Evolutionary conservation across 2,888 invertebrate genomes (phyloP).

Genomic region (Cremastobaeus sp.): DNA sequence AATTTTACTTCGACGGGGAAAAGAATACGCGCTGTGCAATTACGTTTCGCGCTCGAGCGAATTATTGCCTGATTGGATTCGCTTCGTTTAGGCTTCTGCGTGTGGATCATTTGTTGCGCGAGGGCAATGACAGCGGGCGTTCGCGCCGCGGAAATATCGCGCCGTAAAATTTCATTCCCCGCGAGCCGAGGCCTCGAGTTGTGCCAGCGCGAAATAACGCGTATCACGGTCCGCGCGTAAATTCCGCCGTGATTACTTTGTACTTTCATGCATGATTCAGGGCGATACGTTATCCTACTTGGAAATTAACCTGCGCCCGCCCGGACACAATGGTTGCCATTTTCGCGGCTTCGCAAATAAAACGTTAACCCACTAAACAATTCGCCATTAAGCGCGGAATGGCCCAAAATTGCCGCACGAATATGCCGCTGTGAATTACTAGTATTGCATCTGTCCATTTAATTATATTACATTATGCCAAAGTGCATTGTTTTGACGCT

Average conservation of each 20-base stretch:
- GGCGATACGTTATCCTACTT: conserved; percentile 37
- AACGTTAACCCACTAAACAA: conserved; percentile 27
- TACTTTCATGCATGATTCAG: conserved; percentile 36
- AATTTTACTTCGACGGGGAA: conserved; percentile 22
- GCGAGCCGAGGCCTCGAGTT: conserved; percentile 17
- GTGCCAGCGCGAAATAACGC: conserved; percentile 13
- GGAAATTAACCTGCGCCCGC: conserved; percentile 35
- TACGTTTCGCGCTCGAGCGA: conserved; percentile 37
- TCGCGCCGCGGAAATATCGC: conserved; percentile 10
- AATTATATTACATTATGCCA: conserved; percentile 43
- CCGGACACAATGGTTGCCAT: conserved; percentile 22
- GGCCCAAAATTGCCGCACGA: conserved; percentile 38
- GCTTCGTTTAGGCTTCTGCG: conserved; percentile 26
- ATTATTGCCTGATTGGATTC: conserved; percentile 40
- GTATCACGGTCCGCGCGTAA: conserved; percentile 23
- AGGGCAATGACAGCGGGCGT: conserved; percentile 1
- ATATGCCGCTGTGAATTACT: conserved; percentile 40
- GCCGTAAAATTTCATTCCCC: conserved; percentile 30
- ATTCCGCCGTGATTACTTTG: conserved; percentile 31
- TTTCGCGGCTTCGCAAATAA: conserved; percentile 35
- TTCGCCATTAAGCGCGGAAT: conserved; percentile 32
- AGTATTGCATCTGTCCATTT: conserved; percentile 37
- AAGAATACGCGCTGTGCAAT: conserved; percentile 39
- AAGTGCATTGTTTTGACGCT: conserved; percentile 30
- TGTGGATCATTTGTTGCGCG: conserved; percentile 2